Evolutionary conservation across 37 sponge, comb jelly and placozoan genomes (phyloP).

Genomic region (Halisarca cf. caerulea): DNA sequence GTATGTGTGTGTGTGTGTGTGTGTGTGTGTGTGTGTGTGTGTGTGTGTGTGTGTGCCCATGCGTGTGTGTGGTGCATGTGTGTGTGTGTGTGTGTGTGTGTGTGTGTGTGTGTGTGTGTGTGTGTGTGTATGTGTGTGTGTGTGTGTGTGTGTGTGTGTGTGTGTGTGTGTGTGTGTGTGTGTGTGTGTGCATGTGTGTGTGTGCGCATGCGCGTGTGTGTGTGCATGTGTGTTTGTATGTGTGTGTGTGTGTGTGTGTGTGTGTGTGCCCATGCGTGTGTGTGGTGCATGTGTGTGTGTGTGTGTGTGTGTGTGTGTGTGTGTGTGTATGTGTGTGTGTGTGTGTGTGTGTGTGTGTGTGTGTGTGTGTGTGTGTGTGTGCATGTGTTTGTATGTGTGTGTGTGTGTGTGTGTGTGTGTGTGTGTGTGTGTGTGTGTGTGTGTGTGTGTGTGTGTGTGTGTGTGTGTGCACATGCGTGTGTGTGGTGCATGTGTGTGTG

Average conservation of each 20-base stretch:
- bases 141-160: not conserved
- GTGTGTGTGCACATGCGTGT: no score
- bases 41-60: slow-evolving; percentile 9
- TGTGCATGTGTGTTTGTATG: not conserved
- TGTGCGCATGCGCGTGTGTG: slow-evolving; percentile 15
- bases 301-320: not conserved
- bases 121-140: slow-evolving; percentile 14
- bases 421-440: no score
- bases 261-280: no score
- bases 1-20: slow-evolving; percentile 15
- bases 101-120: slow-evolving; percentile 21
- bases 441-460: no score
- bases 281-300: slow-evolving; percentile 29
- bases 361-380: no score
- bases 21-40: slow-evolving; percentile 24
- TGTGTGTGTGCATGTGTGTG: slow-evolving; percentile 45
- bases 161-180: not conserved
- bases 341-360: no score
- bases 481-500: no score
- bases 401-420: no score
- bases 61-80: not conserved
- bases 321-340: not conserved
- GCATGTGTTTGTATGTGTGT: no score
- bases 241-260: not conserved
- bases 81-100: not conserved